Conservation (phyloP, 2,797 vertebrate genomes). For the Dermochelys coriacea region DNA sequence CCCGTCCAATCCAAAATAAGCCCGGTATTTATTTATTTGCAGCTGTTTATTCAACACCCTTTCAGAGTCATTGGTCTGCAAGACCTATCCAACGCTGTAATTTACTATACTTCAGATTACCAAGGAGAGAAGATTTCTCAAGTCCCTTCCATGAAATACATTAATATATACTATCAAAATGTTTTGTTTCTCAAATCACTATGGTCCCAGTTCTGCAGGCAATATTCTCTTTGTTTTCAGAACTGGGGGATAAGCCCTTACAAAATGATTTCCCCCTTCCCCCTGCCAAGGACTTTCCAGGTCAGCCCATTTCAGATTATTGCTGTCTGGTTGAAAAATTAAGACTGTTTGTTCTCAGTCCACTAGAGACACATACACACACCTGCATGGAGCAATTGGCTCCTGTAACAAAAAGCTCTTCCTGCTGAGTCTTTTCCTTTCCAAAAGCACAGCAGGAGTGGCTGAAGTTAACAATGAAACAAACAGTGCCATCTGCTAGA, state of each 20-base stretch:
- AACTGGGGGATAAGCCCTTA: not conserved
- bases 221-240: conserved; percentile 3
- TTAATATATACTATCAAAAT: not conserved
- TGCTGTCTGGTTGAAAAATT: fast-evolving
- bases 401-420: conserved; percentile 30
- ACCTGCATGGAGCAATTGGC: not conserved
- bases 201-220: not conserved
- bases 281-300: not conserved
- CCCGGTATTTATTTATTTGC: not conserved
- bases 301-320: not conserved
- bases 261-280: not conserved
- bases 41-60: not conserved
- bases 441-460: not conserved
- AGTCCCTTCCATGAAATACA: not conserved
- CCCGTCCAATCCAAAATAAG: not conserved
- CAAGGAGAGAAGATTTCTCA: not conserved
- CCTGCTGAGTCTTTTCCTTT: conserved; percentile 35
- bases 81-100: not conserved
- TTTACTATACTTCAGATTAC: not conserved
- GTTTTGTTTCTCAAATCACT: not conserved
- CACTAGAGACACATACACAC: not conserved
- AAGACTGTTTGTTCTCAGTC: not conserved
- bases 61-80: not conserved
- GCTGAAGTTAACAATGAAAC: fast-evolving
- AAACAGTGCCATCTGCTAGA: not conserved